Evolutionary conservation across 2,888 invertebrate species (phyloP), one percentile per base, ranked within the genome.

Genomic region (Rhodophaea formosa): DNA sequence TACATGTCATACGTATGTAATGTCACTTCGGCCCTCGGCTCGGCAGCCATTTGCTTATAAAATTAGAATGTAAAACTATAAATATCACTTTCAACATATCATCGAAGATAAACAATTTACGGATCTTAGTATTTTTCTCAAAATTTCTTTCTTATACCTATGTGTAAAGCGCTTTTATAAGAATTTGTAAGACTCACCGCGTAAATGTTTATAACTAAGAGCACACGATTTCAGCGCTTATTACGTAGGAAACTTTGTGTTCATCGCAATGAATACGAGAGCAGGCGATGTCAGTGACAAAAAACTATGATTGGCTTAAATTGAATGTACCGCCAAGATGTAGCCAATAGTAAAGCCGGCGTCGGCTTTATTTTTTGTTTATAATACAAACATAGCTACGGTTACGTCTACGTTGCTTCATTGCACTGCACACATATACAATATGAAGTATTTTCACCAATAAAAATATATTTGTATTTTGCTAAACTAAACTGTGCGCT

Each of bases 21-120:
- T 78, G 86, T 85, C 87, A 87, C 81, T 84, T 79, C 79, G 80
- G 82, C 82, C 80, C 80, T 80, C 80, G 79, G 82, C 77, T 86
- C 82, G 91, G 91, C 91, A 91, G 91, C 91, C 91, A 91, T 91
- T 91, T 91, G 91, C 91, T 87, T 83, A 87, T 80, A 85, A 87
- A 88, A 84, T 88, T 88, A 89, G 86, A 87, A 84, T 82, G 84
- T 80, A 77, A 77, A 77, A 82, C 80, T 86, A 86, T 76, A 81
- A 84, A 84, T 85, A 84, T 72, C 72, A 67, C 71, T 69, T 62
- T 59, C 62, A 66, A 61, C 57, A 62, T 53, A 62, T 63, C 65
- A 68, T 62, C 66, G 52, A 45, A 44, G 46, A 62, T 30, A 46
- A 62, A 57, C 61, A 58, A 59, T 60, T 46, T 59, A 56, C 8